These are phyloP conservation scores for Chelonia mydas DNA, from an alignment of 2,797 vertebrate genomes.

Conservation along the genomic window DNA sequence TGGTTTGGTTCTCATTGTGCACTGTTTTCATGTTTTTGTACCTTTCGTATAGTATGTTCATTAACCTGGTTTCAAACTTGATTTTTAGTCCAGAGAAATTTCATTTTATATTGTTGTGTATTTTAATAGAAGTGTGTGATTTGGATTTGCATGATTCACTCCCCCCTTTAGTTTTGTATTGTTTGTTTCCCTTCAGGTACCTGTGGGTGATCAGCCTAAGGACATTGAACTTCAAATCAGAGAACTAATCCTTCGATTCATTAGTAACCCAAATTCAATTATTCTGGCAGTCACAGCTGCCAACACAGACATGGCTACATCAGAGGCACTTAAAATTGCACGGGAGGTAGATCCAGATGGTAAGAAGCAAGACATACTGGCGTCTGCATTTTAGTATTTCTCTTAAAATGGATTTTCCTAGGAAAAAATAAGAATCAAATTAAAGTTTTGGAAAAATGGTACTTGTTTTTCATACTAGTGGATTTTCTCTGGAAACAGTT, in stretches of 20 bases:
- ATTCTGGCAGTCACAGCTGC: conserved; percentile 97
- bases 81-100: neutral
- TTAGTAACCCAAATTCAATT: conserved; percentile 98
- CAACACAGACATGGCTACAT: conserved; percentile 99
- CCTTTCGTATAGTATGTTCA: neutral
- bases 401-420: neutral
- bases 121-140: neutral
- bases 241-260: conserved; percentile 96
- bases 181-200: conserved; percentile 84
- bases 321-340: conserved; percentile 97
- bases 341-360: conserved; percentile 97
- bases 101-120: neutral
- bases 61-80: neutral
- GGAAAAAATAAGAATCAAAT: conserved; percentile 7
- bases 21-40: neutral
- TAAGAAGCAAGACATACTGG: conserved; percentile 68
- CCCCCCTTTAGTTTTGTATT: rapidly evolving
- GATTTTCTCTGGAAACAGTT: neutral
- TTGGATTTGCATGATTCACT: neutral
- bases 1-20: neutral
- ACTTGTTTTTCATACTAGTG: neutral
- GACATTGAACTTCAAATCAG: conserved; percentile 98
- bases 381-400: neutral
- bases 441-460: neutral
- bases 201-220: conserved; percentile 97